Evolutionary conservation across 2,113 vertebrate genomes (phyloP).

Genomic region (Ciconia maguari): DNA sequence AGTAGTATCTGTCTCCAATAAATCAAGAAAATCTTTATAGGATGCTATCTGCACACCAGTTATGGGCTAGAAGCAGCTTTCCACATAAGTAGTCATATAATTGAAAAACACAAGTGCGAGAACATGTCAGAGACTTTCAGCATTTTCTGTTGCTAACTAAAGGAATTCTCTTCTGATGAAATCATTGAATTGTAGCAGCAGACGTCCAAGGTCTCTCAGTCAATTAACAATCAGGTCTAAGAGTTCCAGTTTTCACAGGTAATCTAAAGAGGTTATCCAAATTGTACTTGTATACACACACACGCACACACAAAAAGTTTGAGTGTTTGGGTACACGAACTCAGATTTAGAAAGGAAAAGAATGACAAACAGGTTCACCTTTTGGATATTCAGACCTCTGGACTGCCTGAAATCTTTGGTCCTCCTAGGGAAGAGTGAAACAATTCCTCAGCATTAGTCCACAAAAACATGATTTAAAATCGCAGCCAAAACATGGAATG

Average conservation of each 20-base stretch:
- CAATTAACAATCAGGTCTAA: not conserved
- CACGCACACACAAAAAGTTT: not conserved
- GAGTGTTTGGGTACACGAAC: not conserved
- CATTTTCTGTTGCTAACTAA: not conserved
- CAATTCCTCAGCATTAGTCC: not conserved
- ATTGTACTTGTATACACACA: not conserved
- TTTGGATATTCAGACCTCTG: not conserved
- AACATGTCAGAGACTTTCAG: not conserved
- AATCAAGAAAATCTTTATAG: not conserved
- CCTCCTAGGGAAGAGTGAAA: not conserved
- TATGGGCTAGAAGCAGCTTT: not conserved
- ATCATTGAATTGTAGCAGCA: not conserved
- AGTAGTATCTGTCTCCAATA: not conserved
- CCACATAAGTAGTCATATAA: not conserved
- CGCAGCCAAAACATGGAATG: not conserved
- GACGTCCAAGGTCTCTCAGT: not conserved
- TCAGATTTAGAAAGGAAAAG: not conserved
- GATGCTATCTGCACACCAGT: not conserved
- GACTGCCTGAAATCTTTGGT: not conserved
- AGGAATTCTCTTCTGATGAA: not conserved
- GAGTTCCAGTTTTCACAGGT: not conserved
- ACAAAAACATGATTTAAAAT: not conserved
- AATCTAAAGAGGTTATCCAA: not conserved
- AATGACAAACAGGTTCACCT: not conserved
- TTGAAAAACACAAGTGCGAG: not conserved